Conservation (phyloP, 2,888 invertebrate species). For the Iphiclides podalirius region DNA sequence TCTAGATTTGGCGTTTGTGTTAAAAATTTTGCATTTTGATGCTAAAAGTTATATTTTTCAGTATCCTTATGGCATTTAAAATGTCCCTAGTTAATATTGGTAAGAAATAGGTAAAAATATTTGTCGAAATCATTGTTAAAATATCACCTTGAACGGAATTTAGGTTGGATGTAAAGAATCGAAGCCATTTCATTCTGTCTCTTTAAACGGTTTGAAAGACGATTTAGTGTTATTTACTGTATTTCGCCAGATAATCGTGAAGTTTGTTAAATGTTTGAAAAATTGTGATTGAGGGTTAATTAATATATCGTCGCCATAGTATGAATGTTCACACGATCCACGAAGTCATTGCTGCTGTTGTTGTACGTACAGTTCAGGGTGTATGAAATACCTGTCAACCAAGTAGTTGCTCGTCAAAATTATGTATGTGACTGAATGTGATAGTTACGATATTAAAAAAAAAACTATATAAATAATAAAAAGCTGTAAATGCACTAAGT, state of each 20-base stretch:
- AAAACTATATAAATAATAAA: constrained; percentile 1
- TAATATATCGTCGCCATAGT: constrained; percentile 66
- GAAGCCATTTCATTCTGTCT: constrained; percentile 72
- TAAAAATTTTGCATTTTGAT: constrained; percentile 65
- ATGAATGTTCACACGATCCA: constrained; percentile 59
- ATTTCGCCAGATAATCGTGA: constrained; percentile 27
- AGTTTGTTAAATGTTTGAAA: constrained; percentile 35
- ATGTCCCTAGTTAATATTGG: constrained; percentile 70
- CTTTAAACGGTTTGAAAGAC: constrained; percentile 49
- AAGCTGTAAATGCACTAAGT: constrained; percentile 24
- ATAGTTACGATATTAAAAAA: constrained; percentile 9
- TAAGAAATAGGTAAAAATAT: constrained; percentile 51
- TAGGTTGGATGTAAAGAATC: constrained; percentile 72
- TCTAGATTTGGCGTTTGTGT: constrained; percentile 76
- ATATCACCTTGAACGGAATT: constrained; percentile 47
- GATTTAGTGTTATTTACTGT: constrained; percentile 35
- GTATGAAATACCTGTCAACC: constrained; percentile 62
- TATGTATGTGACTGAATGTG: constrained; percentile 21
- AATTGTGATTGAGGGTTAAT: constrained; percentile 46
- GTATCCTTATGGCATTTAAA: constrained; percentile 64
- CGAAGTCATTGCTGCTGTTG: constrained; percentile 63
- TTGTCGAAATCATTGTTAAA: constrained; percentile 36
- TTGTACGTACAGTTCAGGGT: constrained; percentile 63
- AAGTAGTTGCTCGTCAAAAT: constrained; percentile 36
- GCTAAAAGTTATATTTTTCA: constrained; percentile 54